Percentiles rank a stretch among this genome's conserved stretches.
Evolutionary conservation across 2,888 invertebrate species (phyloP).

Genomic region (Andrena praecox): DNA sequence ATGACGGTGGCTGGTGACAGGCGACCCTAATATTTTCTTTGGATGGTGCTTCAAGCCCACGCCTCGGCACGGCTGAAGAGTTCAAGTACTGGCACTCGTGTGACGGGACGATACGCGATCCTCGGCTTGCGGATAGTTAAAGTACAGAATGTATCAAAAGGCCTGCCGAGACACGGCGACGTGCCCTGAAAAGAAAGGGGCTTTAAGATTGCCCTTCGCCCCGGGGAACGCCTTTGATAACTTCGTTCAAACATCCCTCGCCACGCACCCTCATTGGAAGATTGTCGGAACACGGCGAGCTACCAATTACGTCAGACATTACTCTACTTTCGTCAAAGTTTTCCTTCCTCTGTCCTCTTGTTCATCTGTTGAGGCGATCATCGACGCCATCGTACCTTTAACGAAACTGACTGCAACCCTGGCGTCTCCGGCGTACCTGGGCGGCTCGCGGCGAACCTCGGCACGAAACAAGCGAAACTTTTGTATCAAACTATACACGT

Average conservation of each 20-base stretch:
- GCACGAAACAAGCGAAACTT: conserved; percentile 10
- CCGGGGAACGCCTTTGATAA: conserved; percentile 23
- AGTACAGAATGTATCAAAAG: conserved; percentile 45
- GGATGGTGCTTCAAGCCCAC: conserved; percentile 67
- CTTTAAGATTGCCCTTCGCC: background rate
- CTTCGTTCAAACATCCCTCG: conserved; percentile 21
- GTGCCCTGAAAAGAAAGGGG: background rate
- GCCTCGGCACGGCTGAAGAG: conserved; percentile 52
- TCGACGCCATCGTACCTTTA: background rate
- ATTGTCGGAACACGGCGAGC: background rate
- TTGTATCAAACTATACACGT: conserved; percentile 10
- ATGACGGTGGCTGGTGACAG: conserved; percentile 55
- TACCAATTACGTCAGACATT: background rate
- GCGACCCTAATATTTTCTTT: conserved; percentile 75
- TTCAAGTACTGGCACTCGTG: conserved; percentile 44
- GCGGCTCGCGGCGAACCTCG: background rate
- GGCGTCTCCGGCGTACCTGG: no score
- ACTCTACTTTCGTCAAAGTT: background rate
- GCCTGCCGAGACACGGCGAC: background rate
- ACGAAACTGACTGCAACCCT: no score
- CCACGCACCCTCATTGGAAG: background rate
- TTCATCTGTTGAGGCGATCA: background rate
- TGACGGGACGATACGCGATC: conserved; percentile 37
- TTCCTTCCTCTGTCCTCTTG: background rate
- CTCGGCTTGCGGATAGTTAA: conserved; percentile 36